phyloP scores from a whole-genome alignment of 2,113 vertebrate genomes.

The Noturus placidus region DNA sequence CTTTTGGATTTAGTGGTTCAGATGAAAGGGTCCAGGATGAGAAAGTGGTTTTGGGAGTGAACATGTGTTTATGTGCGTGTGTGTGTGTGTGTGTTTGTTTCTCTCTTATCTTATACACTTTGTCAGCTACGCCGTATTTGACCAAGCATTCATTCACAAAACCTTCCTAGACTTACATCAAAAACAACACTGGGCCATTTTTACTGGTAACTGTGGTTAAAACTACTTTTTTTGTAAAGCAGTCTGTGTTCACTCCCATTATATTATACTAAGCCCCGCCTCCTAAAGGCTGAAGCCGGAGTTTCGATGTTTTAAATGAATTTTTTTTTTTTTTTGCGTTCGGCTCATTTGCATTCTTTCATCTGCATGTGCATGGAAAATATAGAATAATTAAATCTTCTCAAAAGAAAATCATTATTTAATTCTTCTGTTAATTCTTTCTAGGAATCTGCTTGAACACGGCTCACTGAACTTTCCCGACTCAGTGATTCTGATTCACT shows the following conservation, averaged over 20 bases:
- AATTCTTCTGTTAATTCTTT: not conserved
- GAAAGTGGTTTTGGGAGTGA: not conserved
- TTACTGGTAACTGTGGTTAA: not conserved
- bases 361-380: not conserved
- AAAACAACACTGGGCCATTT: not conserved
- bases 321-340: not conserved
- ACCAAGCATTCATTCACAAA: not conserved
- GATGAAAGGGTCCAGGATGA: not conserved
- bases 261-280: not conserved
- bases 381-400: not conserved
- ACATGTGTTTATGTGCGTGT: not conserved
- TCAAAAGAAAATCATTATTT: not conserved
- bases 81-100: not conserved
- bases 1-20: conserved; percentile 14
- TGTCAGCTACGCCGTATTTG: not conserved
- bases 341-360: not conserved
- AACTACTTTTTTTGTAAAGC: not conserved
- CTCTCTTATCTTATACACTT: not conserved
- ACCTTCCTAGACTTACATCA: not conserved
- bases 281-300: not conserved
- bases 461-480: not conserved
- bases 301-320: not conserved
- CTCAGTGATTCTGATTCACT: not conserved
- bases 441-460: not conserved
- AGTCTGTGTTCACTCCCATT: not conserved